phyloP scores from a whole-genome alignment of 2,888 invertebrate genomes.

The Yponomeuta cagnagella region DNA sequence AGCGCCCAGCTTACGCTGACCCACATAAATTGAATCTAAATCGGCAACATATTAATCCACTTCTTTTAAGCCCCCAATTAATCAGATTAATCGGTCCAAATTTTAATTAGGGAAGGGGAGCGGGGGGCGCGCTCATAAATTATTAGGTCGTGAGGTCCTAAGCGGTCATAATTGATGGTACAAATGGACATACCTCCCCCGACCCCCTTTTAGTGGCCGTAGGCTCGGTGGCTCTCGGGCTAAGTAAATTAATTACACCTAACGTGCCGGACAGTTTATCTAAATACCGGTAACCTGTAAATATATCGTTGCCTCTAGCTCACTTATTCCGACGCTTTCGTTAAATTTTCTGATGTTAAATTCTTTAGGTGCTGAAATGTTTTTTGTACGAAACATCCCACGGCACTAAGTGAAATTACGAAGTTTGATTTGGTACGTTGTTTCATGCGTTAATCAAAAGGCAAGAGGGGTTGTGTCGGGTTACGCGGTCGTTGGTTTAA shows the following conservation, averaged over 20 bases:
- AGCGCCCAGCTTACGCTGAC: background rate
- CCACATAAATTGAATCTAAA: background rate
- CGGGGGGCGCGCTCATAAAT: slow-evolving; percentile 38
- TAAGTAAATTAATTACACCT: slow-evolving; percentile 45
- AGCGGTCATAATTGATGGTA: slow-evolving; percentile 61
- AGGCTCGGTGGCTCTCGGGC: slow-evolving; percentile 23
- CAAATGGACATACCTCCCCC: slow-evolving; percentile 36
- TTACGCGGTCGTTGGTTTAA: too few relatives aligned
- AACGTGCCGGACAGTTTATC: slow-evolving; percentile 10
- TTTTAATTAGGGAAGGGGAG: background rate
- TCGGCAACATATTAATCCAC: background rate
- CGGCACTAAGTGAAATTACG: too few relatives aligned
- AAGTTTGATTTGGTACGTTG: too few relatives aligned
- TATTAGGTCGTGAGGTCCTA: slow-evolving; percentile 32
- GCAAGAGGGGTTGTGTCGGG: too few relatives aligned
- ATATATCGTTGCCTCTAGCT: background rate
- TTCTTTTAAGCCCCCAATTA: slow-evolving; percentile 5
- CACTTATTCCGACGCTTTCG: background rate
- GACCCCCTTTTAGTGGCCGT: background rate
- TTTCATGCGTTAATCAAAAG: too few relatives aligned
- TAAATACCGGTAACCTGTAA: slow-evolving; percentile 14
- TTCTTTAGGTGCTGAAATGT: too few relatives aligned
- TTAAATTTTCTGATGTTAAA: background rate
- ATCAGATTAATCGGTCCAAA: slow-evolving; percentile 26
- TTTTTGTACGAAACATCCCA: too few relatives aligned